phyloP scores from a whole-genome alignment of 2,113 vertebrate species.

The Lophochroa leadbeateri region DNA sequence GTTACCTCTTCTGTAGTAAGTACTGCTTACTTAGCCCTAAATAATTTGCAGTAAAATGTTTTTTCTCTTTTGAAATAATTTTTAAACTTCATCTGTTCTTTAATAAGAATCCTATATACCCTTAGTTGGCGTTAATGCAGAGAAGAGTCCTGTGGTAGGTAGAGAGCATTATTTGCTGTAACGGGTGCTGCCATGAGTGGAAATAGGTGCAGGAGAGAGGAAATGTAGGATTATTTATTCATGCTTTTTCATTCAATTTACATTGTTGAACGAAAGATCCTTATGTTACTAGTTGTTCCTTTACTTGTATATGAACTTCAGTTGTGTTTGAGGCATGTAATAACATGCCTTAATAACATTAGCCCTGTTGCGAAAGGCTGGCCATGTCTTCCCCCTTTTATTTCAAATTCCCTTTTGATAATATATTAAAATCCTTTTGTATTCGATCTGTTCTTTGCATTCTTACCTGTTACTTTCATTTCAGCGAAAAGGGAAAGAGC shows the following conservation, averaged over 20 bases:
- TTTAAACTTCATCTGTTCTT: not conserved
- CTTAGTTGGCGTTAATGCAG: not conserved
- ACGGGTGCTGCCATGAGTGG: not conserved
- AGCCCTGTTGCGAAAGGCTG: not conserved
- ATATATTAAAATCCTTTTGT: not conserved
- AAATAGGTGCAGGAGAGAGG: not conserved
- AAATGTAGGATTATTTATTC: not conserved
- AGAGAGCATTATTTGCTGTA: not conserved
- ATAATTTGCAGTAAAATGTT: not conserved
- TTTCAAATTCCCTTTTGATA: not conserved
- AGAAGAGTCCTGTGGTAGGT: not conserved
- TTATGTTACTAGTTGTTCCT: not conserved
- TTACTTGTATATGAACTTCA: not conserved
- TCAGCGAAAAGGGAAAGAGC: conserved; percentile 91
- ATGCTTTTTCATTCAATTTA: not conserved
- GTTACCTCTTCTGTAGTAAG: not conserved
- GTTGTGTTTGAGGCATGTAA: not conserved
- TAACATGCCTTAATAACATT: not conserved
- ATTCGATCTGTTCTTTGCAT: not conserved
- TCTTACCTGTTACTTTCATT: not conserved
- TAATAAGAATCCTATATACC: not conserved
- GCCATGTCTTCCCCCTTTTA: not conserved
- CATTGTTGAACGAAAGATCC: not conserved
- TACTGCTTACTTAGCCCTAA: not conserved
- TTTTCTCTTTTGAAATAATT: not conserved